phyloP scores from a whole-genome alignment of 2,888 invertebrate genomes.

The Lymantria monacha region DNA sequence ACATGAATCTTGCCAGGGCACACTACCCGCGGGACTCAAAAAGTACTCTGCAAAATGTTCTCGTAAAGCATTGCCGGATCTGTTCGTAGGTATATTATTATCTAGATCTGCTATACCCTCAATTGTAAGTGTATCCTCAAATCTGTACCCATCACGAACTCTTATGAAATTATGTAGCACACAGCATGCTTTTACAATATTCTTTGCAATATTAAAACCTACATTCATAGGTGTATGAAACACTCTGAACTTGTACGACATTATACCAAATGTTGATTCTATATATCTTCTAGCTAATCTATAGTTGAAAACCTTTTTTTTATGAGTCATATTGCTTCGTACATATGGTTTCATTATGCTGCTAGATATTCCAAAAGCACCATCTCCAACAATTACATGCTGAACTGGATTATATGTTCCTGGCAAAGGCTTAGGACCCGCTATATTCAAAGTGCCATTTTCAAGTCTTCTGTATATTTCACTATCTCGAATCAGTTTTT shows the following conservation, averaged over 20 bases:
- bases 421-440: slow-evolving; percentile 28
- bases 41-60: slow-evolving; percentile 32
- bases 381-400: too few species aligned
- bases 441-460: slow-evolving; percentile 22
- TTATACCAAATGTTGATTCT: slow-evolving; percentile 24
- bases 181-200: slow-evolving; percentile 32
- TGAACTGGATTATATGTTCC: slow-evolving; percentile 32
- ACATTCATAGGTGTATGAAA: slow-evolving; percentile 34
- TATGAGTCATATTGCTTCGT: slow-evolving; percentile 25
- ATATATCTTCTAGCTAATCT: slow-evolving; percentile 23
- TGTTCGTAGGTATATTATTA: slow-evolving; percentile 9
- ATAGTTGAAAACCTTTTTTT: slow-evolving; percentile 17
- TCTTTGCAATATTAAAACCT: slow-evolving; percentile 24
- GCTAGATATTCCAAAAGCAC: too few species aligned
- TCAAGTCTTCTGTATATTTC: too few species aligned
- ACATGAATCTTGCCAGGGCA: slow-evolving; percentile 27
- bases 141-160: slow-evolving; percentile 19
- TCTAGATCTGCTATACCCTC: slow-evolving; percentile 9
- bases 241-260: slow-evolving; percentile 39
- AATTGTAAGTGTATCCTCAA: slow-evolving; percentile 18
- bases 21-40: slow-evolving; percentile 21
- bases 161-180: slow-evolving; percentile 30
- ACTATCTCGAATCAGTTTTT: slow-evolving; percentile 33
- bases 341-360: too few species aligned
- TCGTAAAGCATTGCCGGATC: slow-evolving; percentile 23